Conservation (phyloP, 1,140 invertebrate genomes). For the Heliconius melpomene region DNA sequence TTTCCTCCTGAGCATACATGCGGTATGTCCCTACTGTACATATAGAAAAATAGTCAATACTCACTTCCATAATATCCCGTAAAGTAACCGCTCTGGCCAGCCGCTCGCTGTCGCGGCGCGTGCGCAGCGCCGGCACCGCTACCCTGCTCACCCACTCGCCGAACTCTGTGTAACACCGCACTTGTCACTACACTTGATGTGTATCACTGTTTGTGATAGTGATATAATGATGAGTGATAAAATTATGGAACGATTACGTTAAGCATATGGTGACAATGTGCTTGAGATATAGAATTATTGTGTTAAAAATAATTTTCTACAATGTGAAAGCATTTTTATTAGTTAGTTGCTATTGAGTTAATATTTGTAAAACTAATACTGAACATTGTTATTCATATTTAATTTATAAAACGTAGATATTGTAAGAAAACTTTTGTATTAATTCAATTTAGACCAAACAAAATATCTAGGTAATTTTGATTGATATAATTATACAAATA, state of each 20-base stretch:
- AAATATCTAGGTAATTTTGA: too few species aligned
- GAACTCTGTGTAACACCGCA: constrained; percentile 66
- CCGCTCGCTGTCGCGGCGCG: constrained; percentile 59
- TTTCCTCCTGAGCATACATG: too few species aligned
- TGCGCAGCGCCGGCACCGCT: constrained; percentile 63
- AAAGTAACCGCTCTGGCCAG: constrained; percentile 58
- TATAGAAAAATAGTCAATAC: constrained; percentile 35
- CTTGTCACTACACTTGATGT: constrained; percentile 36
- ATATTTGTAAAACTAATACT: neutral
- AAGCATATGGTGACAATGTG: too few species aligned
- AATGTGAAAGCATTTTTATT: neutral
- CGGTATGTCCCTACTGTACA: neutral
- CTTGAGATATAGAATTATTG: too few species aligned
- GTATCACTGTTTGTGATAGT: constrained; percentile 6
- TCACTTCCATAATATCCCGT: constrained; percentile 64
- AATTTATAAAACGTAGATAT: neutral
- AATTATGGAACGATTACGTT: neutral
- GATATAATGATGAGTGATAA: neutral
- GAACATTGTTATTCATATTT: neutral
- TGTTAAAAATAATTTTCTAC: too few species aligned
- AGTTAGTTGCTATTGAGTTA: neutral
- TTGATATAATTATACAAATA: too few species aligned
- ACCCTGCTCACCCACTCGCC: constrained; percentile 76
- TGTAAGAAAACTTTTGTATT: too few species aligned
- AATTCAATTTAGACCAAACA: too few species aligned